These are phyloP conservation scores for Theristus sp. DNA, from an alignment of 2,888 invertebrate species.

Conservation along the genomic window DNA sequence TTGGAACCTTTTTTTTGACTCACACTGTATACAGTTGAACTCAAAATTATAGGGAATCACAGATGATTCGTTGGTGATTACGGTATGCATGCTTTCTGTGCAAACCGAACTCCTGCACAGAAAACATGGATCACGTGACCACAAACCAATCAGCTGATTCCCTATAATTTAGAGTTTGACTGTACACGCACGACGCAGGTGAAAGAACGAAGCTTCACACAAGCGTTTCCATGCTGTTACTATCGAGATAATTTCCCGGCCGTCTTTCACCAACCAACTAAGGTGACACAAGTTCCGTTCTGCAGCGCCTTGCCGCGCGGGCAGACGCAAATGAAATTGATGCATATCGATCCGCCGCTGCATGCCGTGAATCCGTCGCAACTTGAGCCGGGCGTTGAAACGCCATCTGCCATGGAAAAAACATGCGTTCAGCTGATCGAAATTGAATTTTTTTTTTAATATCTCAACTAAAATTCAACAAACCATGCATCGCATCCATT, in stretches of 20 bases:
- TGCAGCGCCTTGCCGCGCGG: background rate
- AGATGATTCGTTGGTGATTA: too few species aligned
- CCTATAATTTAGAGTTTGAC: too few species aligned
- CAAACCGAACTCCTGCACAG: too few species aligned
- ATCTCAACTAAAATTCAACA: background rate
- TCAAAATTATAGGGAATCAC: too few species aligned
- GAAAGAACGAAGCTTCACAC: too few species aligned
- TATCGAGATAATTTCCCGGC: background rate
- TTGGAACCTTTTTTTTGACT: too few species aligned
- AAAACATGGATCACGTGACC: too few species aligned
- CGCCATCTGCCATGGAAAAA: background rate
- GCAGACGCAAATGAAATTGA: slow-evolving; percentile 2
- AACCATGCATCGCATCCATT: background rate
- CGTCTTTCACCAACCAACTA: background rate
- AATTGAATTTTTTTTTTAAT: background rate
- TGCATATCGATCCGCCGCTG: slow-evolving; percentile 6
- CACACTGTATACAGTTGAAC: too few species aligned
- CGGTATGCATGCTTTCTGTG: too few species aligned
- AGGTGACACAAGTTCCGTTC: background rate
- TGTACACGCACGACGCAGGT: too few species aligned
- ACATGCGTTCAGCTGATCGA: background rate
- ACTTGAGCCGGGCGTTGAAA: background rate
- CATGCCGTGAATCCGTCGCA: slow-evolving; percentile 2
- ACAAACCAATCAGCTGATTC: too few species aligned
- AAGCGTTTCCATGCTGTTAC: too few species aligned